Evolutionary conservation across 2,113 vertebrate species (phyloP).

Genomic region (Irena cyanogastra): DNA sequence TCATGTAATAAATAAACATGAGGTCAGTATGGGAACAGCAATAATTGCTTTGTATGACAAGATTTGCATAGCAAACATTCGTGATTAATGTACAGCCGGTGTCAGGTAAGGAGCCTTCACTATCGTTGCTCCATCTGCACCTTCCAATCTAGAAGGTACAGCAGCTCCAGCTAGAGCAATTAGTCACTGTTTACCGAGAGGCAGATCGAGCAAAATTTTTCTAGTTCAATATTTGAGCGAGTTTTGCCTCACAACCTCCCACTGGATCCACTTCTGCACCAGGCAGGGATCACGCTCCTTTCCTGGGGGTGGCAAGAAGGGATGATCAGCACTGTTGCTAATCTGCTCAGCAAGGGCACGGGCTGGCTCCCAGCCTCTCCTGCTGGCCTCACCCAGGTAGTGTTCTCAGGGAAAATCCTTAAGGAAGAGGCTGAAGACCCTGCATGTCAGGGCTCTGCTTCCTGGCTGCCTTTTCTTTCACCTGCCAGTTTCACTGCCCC

Average conservation of each 20-base stretch:
- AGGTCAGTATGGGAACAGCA: slow-evolving; percentile 59
- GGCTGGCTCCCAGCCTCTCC: not conserved
- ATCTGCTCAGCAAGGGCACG: not conserved
- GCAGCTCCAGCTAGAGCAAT: slow-evolving; percentile 41
- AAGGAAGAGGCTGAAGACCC: not conserved
- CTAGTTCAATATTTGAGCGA: slow-evolving; percentile 58
- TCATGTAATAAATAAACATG: slow-evolving; percentile 68
- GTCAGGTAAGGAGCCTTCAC: not conserved
- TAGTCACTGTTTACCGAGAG: slow-evolving; percentile 58
- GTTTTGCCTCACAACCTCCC: slow-evolving; percentile 26
- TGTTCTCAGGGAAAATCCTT: not conserved
- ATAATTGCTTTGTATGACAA: slow-evolving; percentile 65
- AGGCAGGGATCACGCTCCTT: not conserved
- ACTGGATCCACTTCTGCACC: not conserved
- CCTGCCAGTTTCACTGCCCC: not conserved
- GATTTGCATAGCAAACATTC: slow-evolving; percentile 72
- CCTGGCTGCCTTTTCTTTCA: not conserved
- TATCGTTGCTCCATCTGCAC: slow-evolving; percentile 30
- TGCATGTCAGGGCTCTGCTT: not conserved
- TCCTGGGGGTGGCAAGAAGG: not conserved
- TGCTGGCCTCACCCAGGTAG: not conserved
- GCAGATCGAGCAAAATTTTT: slow-evolving; percentile 7
- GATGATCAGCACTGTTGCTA: not conserved
- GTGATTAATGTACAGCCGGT: slow-evolving; percentile 55
- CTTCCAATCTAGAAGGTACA: slow-evolving; percentile 30